Conservation (phyloP, 2,113 vertebrate genomes). For the Peromyscus californicus region DNA sequence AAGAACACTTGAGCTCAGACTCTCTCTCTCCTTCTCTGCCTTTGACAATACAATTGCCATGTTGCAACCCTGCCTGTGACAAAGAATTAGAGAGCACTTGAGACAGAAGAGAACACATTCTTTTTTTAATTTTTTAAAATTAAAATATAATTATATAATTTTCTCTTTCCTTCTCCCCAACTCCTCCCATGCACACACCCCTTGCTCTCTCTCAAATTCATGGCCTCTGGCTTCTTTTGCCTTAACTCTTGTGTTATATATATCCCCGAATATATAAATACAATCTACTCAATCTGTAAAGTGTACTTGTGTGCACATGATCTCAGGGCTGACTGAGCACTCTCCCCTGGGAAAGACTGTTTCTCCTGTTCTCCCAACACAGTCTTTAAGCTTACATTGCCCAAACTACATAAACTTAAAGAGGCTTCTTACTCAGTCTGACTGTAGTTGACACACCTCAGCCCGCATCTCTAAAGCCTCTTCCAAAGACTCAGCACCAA, state of each 20-base stretch:
- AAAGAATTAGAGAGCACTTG: not conserved
- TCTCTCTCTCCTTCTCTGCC: not conserved
- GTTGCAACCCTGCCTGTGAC: not conserved
- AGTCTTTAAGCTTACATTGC: not conserved
- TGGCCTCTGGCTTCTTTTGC: not conserved
- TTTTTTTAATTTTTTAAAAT: not conserved
- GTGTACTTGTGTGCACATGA: not conserved
- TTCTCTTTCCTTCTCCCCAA: not conserved
- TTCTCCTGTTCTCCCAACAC: not conserved
- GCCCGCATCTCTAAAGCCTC: not conserved
- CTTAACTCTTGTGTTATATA: not conserved
- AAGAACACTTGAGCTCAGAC: not conserved
- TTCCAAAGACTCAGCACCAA: not conserved
- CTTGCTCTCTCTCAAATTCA: not conserved
- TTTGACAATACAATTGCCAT: not conserved
- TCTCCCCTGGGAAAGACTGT: not conserved
- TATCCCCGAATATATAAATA: not conserved
- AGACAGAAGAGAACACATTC: not conserved
- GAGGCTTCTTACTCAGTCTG: not conserved
- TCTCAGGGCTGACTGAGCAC: not conserved
- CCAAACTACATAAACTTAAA: not conserved
- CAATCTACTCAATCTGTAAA: not conserved
- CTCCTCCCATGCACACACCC: not conserved
- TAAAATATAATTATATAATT: not conserved
- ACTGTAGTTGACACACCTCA: not conserved